Evolutionary conservation across 2,888 invertebrate species (phyloP), one percentile per base, ranked within the genome.

Genomic region (Drosophila fulvimacula): DNA sequence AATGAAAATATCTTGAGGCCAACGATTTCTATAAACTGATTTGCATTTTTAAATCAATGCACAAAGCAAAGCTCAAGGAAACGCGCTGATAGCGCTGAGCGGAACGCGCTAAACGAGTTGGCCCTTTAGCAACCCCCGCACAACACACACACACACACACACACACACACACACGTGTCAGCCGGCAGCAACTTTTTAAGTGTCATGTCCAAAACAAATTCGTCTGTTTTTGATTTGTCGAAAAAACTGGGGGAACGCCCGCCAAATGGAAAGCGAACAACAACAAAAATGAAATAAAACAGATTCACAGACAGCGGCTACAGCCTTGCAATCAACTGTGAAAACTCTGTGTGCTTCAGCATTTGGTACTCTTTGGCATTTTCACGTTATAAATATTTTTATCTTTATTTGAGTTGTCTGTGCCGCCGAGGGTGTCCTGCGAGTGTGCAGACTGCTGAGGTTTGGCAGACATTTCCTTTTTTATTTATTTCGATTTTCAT

Each of bases 171-270:
- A 76, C 84, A 82, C 82, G 82, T 86, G 82, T 73, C 85, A 73
- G 80, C 69, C 73, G 71, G 70, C 78, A 73, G 86, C 86, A 88
- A 88, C 78, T 84, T 84, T 88, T 87, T 82, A 90, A 90, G 89
- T 90, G 89, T 83, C 88, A 88, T 91, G 92, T 92, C 92, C 90
- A 91, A 91, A 90, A 88, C 92, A 92, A 88, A 90, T 85, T 91
- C 86, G 91, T 91, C 92, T 92, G 92, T 92, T 92, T 92, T 90
- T 92, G 92, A 92, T 92, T 92, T 92, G 91, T 89, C 89, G 84
- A 91, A 91, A 90, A 90, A 90, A 76, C 30, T 73, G 72, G 75
- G 70, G 74, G 73, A 53, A 48, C 55, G 65, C 15, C 67, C 55
- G 59, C 34, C 52, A 55, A 59, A 64, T 59, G 67, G 51, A 57